Percentiles rank a stretch among this genome's conserved stretches.
Conservation (phyloP, 1,140 invertebrate genomes). For the Scaptomyza montana region DNA sequence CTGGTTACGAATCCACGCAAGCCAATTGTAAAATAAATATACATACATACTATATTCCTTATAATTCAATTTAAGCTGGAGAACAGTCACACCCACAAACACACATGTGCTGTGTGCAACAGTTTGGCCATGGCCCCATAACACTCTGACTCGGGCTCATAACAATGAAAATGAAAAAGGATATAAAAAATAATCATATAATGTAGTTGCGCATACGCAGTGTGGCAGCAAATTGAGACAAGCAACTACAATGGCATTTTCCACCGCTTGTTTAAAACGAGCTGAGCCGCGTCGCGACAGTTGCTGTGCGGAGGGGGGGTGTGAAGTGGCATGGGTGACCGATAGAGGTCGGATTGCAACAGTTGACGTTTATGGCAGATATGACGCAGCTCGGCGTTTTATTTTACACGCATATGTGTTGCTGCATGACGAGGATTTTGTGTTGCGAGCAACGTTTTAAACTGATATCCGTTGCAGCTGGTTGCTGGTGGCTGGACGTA, state of each 20-base stretch:
- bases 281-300: slow-evolving; percentile 9
- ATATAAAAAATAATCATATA: slow-evolving; percentile 76
- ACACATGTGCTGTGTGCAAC: slow-evolving; percentile 48
- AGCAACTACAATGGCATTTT: slow-evolving; percentile 31
- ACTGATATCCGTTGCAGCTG: slow-evolving; percentile 61
- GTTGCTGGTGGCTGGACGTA: slow-evolving; percentile 24
- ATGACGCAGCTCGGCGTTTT: slow-evolving; percentile 50
- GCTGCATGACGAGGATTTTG: slow-evolving; percentile 22
- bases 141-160: slow-evolving; percentile 52
- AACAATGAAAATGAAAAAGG: slow-evolving; percentile 74
- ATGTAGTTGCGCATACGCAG: slow-evolving; percentile 70
- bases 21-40: slow-evolving; percentile 32
- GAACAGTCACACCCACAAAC: not conserved
- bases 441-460: slow-evolving; percentile 40
- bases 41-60: slow-evolving; percentile 25
- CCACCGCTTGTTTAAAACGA: slow-evolving; percentile 29
- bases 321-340: not conserved
- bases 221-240: slow-evolving; percentile 63
- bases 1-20: slow-evolving; percentile 13
- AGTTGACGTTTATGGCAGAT: slow-evolving; percentile 76
- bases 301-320: not conserved
- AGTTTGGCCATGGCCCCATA: slow-evolving; percentile 59
- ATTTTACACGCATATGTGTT: slow-evolving; percentile 19
- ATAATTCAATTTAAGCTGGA: slow-evolving; percentile 69
- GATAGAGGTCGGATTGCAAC: slow-evolving; percentile 40